Base-by-base conservation (phyloP, 2,888 invertebrate species). In the Tiliacea aurago region DNA sequence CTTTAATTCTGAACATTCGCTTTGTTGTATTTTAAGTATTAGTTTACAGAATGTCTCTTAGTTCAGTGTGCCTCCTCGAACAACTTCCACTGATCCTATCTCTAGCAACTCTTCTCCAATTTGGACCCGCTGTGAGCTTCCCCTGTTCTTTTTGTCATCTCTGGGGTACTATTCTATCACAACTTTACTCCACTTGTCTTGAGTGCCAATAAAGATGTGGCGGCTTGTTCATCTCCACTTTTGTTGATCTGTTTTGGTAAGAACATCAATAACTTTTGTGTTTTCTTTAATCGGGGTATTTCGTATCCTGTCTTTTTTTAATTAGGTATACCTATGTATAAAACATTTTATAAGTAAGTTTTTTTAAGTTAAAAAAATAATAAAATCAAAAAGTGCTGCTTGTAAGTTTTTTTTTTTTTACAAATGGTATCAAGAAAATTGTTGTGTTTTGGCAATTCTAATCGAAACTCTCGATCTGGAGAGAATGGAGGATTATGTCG, bases 291-390 rank as follows among this genome's bases (percentile, higher is more conserved):
- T n/a, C 49, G n/a, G 49, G n/a, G n/a, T 51, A n/a, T 10, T n/a
- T n/a, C 51, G n/a, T 51, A n/a, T 51, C 51, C 11, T 51, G 11
- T n/a, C 10, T 51, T 51, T 4, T n/a, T 11, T 49, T 11, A 11
- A 51, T 47, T 47, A 63, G 1, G 7, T 20, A 23, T 45, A 20
- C 5, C 13, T 45, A 28, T 23, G 63, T 47, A 28, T 66, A 5
- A 53, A 43, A 4, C 2, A 58, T 58, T 49, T 72, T 49, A 10
- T 47, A 33, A 47, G 11, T 28, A 23, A 49, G 43, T 28, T 47
- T 13, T 68, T 56, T 72, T 33, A 73, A 51, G 10, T 58, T 72
- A 23, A 33, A 33, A 23, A 51, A 72, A 51, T 18, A 72, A 73
- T 72, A 72, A 72, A 72, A 51, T 15, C 5, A n/a, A 23, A 55